These are phyloP conservation scores for Nymphalis io DNA, from an alignment of 1,140 invertebrate species.

Conservation along the genomic window DNA sequence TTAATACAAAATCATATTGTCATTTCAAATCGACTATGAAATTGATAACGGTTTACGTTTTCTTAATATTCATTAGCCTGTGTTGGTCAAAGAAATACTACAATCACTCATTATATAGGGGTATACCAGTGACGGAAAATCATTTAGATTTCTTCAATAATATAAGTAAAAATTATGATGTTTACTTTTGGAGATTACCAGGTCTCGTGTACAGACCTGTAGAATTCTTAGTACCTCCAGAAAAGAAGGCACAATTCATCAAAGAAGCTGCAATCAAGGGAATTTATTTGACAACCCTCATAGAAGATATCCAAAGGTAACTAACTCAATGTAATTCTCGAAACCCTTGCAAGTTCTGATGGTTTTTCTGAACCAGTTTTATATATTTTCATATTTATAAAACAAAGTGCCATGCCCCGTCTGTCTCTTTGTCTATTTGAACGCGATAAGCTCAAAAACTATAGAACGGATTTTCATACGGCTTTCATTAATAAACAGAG, in stretches of 20 bases:
- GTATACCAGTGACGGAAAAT: constrained; percentile 45
- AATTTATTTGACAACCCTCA: constrained; percentile 52
- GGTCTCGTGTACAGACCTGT: constrained; percentile 46
- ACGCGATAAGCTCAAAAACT: too few species aligned
- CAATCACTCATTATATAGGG: constrained; percentile 59
- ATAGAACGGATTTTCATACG: too few species aligned
- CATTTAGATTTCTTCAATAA: constrained; percentile 58
- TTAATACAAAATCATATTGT: constrained; percentile 5
- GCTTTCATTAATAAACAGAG: too few species aligned
- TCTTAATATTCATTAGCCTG: constrained; percentile 19
- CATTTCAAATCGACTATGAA: constrained; percentile 2
- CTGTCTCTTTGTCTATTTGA: too few species aligned
- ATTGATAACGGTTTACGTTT: constrained; percentile 19
- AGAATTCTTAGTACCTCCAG: constrained; percentile 56
- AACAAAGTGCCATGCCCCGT: too few species aligned
- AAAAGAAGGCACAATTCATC: constrained; percentile 42
- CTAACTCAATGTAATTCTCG: background rate
- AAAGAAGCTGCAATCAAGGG: constrained; percentile 39
- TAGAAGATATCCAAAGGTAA: constrained; percentile 60
- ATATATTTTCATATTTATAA: too few species aligned
- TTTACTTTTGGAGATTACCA: constrained; percentile 57
- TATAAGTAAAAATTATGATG: constrained; percentile 46
- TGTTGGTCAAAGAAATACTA: constrained; percentile 49
- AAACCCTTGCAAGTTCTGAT: background rate
- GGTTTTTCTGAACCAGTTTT: too few species aligned